These are phyloP conservation scores for Columba livia DNA, from an alignment of 2,113 vertebrate genomes.

Conservation along the genomic window DNA sequence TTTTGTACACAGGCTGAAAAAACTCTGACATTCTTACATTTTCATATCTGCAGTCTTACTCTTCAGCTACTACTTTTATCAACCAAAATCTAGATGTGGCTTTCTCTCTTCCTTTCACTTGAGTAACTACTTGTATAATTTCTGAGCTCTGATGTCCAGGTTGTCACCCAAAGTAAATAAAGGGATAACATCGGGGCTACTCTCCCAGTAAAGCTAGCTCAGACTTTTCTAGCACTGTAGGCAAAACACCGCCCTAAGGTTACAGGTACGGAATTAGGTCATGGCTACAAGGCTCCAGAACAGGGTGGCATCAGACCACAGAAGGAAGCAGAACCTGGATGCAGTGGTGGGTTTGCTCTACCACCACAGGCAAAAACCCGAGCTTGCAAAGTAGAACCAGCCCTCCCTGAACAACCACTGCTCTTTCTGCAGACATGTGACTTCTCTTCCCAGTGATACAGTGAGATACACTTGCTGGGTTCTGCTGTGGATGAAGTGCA, in stretches of 20 bases:
- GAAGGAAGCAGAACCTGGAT: rapidly evolving
- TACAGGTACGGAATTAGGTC: neutral
- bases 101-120: neutral
- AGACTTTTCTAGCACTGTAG: neutral
- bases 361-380: neutral
- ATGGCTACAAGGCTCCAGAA: neutral
- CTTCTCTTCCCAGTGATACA: neutral
- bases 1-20: neutral
- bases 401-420: rapidly evolving
- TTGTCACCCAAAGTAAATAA: neutral
- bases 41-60: neutral
- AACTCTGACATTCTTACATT: neutral
- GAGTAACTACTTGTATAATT: neutral
- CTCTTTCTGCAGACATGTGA: rapidly evolving
- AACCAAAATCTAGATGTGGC: neutral
- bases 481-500: neutral
- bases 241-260: neutral
- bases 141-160: neutral
- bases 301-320: neutral
- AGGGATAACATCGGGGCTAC: rapidly evolving
- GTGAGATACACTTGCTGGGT: neutral
- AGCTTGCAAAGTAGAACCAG: neutral
- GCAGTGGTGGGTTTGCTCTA: rapidly evolving
- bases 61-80: neutral
- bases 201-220: neutral